Percentiles rank a stretch among this genome's conserved stretches.
Evolutionary conservation across 2,113 vertebrate species (phyloP).

Genomic region (Salvelinus sp.): DNA sequence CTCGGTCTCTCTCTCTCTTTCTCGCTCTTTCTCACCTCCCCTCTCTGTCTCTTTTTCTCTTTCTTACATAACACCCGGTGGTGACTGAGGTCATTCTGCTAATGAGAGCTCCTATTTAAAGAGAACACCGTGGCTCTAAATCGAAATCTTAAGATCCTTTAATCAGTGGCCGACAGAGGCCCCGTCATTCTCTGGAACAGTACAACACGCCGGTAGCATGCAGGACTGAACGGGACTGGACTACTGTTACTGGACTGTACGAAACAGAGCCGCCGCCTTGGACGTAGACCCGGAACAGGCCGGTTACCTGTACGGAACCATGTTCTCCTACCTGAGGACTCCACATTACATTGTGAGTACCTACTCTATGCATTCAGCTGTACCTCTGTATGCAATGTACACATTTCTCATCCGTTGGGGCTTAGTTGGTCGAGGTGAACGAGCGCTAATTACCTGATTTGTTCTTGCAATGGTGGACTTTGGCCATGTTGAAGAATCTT

Average conservation of each 20-base stretch:
- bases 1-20: background rate
- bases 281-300: background rate
- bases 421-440: background rate
- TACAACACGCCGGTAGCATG: conserved; percentile 7
- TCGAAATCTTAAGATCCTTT: conserved; percentile 68
- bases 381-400: background rate
- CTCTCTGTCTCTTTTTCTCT: background rate
- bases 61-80: background rate
- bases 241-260: no score
- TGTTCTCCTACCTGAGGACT: conserved; percentile 70
- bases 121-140: conserved; percentile 54
- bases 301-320: conserved; percentile 15
- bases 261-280: background rate
- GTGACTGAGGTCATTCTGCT: conserved; percentile 56
- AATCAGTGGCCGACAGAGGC: conserved; percentile 49
- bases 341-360: conserved; percentile 68
- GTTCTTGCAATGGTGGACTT: no score
- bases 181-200: conserved; percentile 22
- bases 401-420: background rate
- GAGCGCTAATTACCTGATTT: background rate
- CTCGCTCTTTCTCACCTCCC: conserved; percentile 5
- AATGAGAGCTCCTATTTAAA: conserved; percentile 68
- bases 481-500: no score
- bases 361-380: background rate
- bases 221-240: conserved; percentile 15